A percentile compares a stretch with the other conserved stretches of the same genome.
These are phyloP conservation scores for Meleagris gallopavo DNA, from an alignment of 2,113 vertebrate genomes.

Conservation along the genomic window DNA sequence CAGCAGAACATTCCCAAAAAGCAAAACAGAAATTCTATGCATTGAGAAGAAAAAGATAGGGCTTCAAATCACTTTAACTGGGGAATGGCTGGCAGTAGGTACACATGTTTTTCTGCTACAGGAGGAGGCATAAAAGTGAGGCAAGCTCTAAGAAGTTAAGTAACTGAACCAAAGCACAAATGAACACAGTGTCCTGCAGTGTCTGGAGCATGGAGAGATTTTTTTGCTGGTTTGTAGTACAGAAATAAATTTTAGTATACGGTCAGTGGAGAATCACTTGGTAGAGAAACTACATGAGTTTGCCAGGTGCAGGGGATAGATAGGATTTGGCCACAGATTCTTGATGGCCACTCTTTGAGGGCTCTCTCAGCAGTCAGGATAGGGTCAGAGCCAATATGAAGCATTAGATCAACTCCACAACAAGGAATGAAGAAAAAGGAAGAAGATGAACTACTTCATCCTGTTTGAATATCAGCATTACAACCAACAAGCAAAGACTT, in stretches of 20 bases:
- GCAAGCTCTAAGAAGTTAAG: background rate
- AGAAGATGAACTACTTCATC: background rate
- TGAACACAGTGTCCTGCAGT: background rate
- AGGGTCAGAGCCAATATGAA: background rate
- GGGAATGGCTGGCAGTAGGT: background rate
- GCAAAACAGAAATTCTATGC: background rate
- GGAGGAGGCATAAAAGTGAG: background rate
- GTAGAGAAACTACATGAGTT: background rate
- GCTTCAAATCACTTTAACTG: background rate
- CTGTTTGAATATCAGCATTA: background rate
- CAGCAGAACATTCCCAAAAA: background rate
- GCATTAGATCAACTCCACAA: background rate
- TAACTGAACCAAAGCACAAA: background rate
- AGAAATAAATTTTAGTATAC: background rate
- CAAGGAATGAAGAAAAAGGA: background rate
- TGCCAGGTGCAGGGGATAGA: background rate
- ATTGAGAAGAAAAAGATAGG: background rate
- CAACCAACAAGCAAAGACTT: constrained; percentile 44
- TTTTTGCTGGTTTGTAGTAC: background rate
- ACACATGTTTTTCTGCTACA: background rate
- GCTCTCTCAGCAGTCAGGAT: background rate
- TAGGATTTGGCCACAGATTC: fast-evolving
- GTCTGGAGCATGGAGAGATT: background rate
- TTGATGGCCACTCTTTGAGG: background rate
- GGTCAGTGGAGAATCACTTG: background rate